Evolutionary conservation across 2,888 invertebrate species (phyloP), one percentile per base, ranked within the genome.

Genomic region (Fragum sueziense): DNA sequence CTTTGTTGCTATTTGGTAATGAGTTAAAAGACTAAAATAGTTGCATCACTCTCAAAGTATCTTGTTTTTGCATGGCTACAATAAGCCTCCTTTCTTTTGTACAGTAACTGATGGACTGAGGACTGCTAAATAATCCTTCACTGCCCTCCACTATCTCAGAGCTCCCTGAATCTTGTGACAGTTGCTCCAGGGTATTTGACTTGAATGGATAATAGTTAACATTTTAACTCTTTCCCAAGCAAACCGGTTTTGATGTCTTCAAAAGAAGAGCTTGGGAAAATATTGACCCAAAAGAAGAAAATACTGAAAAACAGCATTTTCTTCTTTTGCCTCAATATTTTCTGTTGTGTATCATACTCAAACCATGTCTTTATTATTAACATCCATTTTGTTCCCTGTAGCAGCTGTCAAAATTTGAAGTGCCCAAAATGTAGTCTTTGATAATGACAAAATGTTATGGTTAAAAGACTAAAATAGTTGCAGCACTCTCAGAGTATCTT

Each of bases 1-100:
- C n/a, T 54, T 54, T 54, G 54, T 54, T 54, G 22, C 2, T 25
- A 22, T n/a, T n/a, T n/a, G n/a, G 6, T 54, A n/a, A 25, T 9
- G 14, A 2, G 17, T 47, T 29, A 2, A 33, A 7, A 9, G 0
- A 17, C 29, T 75, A 84, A 27, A 72, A 74, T 22, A 84, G 29
- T 33, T 80, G 79, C 17, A 81, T 79, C 3, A 79, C 76, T 73
- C 79, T 78, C 31, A 84, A 74, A 41, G 52, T 74, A 73, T 81
- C 74, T 33, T 76, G 79, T 70, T 84, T 84, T 54, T 84, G 80
- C 79, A 81, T 76, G 7, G 84, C 74, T 4, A 84, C 74, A 7
- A 84, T 54, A 11, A 84, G 70, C 37, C 69, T 73, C 31, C 78
- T 75, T 27, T 68, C 59, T 25, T 54, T 71, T 27, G 61, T 17